Base-by-base conservation (phyloP, 2,888 invertebrate genomes). In the Pristionchus arcanus region DNA sequence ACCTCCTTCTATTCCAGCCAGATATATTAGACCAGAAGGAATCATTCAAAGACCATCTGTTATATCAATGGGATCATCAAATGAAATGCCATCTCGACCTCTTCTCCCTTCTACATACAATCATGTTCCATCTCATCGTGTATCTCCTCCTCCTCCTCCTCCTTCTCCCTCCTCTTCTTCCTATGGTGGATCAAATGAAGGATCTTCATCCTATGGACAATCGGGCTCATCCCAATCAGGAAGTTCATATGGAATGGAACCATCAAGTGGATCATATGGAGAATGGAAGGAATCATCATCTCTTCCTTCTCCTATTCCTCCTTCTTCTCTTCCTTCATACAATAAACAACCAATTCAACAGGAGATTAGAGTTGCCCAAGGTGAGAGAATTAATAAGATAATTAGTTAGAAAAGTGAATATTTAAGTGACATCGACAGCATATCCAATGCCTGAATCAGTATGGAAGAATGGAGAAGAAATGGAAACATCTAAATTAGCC, bases 11-110 rank as follows among this genome's bases (percentile, higher is more conserved):
- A 34, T 59, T 3, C 55, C 84, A n/a, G 59, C 59, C 2, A 28
- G 59, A 85, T 55, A 49, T 59, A 85, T 85, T 49, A 31, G 59
- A 85, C 59, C 84, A 59, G 59, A 85, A 21, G 81, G 81, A 81
- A 5, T 81, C 4, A 81, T 81, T 81, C 53, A 81, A 15, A 42
- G 49, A 81, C 81, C 81, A 11, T 81, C 81, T 16, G 49, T 81
- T 11, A 81, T 81, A 25, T 81, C 81, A 81, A n/a, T n/a, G 25
- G 81, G 49, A 53, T 81, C 81, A n/a, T 81, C 81, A 49, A 81
- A 53, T 81, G 49, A 81, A 21, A 42, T 53, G 49, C 49, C 81
- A 0, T 42, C 49, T 28, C 81, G 81, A 13, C 81, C 81, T 21
- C 49, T 53, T 63, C n/a, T 63, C 11, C 63, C 63, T n/a, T 63